Conservation (phyloP, 2,113 vertebrate species). For the Ornithorhynchus anatinus region DNA sequence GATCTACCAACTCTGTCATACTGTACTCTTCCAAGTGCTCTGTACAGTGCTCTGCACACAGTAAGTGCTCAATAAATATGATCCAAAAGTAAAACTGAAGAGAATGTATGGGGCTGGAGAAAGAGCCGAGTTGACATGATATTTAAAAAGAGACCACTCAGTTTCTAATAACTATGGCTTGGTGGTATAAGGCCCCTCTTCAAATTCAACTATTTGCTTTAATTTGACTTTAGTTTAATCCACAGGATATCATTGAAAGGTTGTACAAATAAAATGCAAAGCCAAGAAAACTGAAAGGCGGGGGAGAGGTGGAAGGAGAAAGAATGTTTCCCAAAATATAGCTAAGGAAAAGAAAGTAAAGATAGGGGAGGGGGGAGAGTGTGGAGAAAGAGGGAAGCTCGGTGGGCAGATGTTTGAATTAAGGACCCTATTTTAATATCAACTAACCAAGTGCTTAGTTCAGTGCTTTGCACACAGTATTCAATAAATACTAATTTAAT, state of each 20-base stretch:
- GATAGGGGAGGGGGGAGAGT: background rate
- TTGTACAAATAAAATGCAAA: constrained; percentile 36
- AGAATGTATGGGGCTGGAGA: background rate
- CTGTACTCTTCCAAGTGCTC: too few relatives aligned
- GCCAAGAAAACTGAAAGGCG: constrained; percentile 15
- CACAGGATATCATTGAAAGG: constrained; percentile 33
- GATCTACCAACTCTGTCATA: too few relatives aligned
- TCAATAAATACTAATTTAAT: too few relatives aligned
- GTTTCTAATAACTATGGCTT: constrained; percentile 7
- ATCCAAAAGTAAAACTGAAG: background rate
- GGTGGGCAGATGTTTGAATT: background rate
- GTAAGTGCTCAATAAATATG: too few relatives aligned
- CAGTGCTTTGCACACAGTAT: too few relatives aligned
- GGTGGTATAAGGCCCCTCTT: constrained; percentile 14
- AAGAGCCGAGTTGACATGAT: background rate
- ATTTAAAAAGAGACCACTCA: constrained; percentile 8
- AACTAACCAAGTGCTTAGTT: background rate
- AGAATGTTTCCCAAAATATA: constrained; percentile 18
- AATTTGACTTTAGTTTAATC: constrained; percentile 31
- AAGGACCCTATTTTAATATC: background rate
- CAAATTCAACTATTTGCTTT: constrained; percentile 22
- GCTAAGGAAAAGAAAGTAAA: background rate
- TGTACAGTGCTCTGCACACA: too few relatives aligned
- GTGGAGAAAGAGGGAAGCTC: background rate
- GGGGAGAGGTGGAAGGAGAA: constrained; percentile 4